Evolutionary conservation across 2,113 vertebrate species (phyloP).

Genomic region (Tetraodon nigroviridis): DNA sequence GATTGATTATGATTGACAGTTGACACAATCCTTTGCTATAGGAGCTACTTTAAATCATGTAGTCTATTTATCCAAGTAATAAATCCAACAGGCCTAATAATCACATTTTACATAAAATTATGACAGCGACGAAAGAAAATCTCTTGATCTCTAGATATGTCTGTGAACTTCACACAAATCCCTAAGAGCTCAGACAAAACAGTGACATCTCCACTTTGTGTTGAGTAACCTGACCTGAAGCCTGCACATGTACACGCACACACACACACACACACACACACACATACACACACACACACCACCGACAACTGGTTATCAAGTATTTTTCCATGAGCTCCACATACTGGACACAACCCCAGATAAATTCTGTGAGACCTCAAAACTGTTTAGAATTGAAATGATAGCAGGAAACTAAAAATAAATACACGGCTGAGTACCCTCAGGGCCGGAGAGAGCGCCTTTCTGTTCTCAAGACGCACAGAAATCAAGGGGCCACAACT

Average conservation of each 20-base stretch:
- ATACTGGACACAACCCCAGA: neutral
- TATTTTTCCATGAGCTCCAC: conserved; percentile 22
- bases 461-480: too few relatives aligned
- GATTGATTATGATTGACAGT: conserved; percentile 28
- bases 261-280: neutral
- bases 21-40: conserved; percentile 22
- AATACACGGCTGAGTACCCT: too few relatives aligned
- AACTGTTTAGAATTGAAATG: neutral
- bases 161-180: conserved; percentile 14
- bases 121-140: conserved; percentile 2
- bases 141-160: neutral
- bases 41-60: conserved; percentile 21
- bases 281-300: neutral
- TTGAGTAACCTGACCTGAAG: conserved; percentile 27
- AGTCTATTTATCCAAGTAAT: conserved; percentile 23
- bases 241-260: neutral
- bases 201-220: conserved; percentile 13
- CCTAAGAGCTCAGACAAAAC: conserved; percentile 28
- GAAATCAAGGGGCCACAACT: too few relatives aligned
- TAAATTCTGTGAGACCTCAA: neutral
- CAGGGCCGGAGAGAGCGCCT: too few relatives aligned
- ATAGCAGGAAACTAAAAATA: too few relatives aligned
- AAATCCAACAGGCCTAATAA: conserved; percentile 10
- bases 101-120: conserved; percentile 8
- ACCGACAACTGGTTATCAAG: conserved; percentile 15